Conservation (phyloP, 2,888 invertebrate genomes). For the Torymus aiolomorphi region DNA sequence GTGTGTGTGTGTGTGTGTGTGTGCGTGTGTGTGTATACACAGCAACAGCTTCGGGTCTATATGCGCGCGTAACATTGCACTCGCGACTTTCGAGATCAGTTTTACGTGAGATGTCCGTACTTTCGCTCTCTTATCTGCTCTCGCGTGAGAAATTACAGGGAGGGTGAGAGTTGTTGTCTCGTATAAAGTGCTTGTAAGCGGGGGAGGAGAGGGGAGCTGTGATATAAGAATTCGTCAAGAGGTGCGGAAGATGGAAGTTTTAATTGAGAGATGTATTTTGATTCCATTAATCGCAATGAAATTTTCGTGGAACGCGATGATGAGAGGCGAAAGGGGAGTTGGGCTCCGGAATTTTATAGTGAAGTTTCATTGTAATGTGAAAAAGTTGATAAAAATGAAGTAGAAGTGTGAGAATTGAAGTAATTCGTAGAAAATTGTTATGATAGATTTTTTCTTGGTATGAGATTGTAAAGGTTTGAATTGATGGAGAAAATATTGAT, state of each 20-base stretch:
- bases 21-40: no score
- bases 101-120: neutral
- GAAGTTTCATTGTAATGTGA: no score
- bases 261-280: constrained; percentile 10
- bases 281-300: constrained; percentile 17
- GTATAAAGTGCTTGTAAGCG: neutral
- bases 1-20: no score
- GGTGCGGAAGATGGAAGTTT: constrained; percentile 19
- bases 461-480: no score
- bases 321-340: no score
- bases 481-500: no score
- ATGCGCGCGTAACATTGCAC: constrained; percentile 23
- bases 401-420: no score
- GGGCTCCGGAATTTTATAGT: no score
- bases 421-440: no score
- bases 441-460: no score
- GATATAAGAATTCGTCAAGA: neutral
- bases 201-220: no score
- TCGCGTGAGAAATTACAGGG: constrained; percentile 23
- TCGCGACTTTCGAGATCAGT: constrained; percentile 7
- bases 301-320: neutral
- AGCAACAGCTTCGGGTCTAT: neutral
- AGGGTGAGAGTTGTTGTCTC: constrained; percentile 24
- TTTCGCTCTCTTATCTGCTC: constrained; percentile 1
- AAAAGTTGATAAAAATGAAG: no score